Evolutionary conservation across 2,888 invertebrate genomes (phyloP), one percentile per base, ranked within the genome.

Genomic region (Standfussiana lucernea): DNA sequence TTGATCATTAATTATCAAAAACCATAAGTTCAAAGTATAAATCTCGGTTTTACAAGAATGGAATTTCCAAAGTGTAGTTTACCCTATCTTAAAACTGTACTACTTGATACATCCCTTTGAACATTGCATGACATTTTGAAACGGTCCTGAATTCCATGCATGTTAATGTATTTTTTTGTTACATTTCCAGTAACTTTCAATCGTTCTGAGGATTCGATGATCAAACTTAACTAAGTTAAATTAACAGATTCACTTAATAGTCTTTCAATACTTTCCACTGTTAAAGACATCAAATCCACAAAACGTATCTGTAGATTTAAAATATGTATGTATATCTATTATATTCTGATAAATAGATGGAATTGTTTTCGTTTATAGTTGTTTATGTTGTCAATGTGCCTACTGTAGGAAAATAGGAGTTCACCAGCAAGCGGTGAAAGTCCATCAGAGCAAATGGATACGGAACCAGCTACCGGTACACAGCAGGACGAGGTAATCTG

Each of bases 351-450:
- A 75, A 47, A 50, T 79, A 71, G 71, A 84, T 86, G 75, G 70
- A 76, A 79, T 82, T 80, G 47, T 75, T 80, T 87, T 78, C 61
- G 85, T 81, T 59, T 80, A 85, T 89, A 88, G 86, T 88, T 86
- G 84, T 90, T 90, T 90, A 91, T 89, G 89, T 91, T 90, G 89
- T 92, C 90, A 88, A 90, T 92, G 90, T 93, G 90, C 91, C 89
- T 91, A 90, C 90, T 91, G 86, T 93, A 94, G 94, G 93, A 89
- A 75, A 89, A 87, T 88, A 88, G 91, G 87, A 91, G 89, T 82
- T 89, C 88, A 80, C 81, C 92, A 80, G 89, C 91, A 86, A 90
- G 87, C 90, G 82, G 90, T 85, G 91, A 90, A 79, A 85, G 81
- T 76, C 82, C 87, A 21, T 87, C 87, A 80, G 92, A 92, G 75